Percentiles rank a stretch among this genome's conserved stretches.
phyloP scores from a whole-genome alignment of 2,888 invertebrate genomes.

The Drosophila nr. perissopoda region DNA sequence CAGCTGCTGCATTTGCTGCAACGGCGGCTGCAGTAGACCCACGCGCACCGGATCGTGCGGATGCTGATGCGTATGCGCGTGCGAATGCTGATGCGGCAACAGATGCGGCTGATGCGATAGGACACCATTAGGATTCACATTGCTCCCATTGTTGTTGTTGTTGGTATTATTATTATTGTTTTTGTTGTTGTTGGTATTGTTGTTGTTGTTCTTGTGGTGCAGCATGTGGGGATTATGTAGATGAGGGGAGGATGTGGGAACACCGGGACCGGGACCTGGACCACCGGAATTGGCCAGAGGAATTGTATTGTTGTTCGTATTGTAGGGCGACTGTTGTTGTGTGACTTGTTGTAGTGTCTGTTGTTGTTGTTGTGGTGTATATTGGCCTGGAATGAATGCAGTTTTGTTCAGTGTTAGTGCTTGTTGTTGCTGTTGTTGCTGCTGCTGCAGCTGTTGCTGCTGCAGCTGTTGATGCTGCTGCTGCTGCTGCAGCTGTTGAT shows the following conservation, averaged over 20 bases:
- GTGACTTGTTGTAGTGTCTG: conserved; percentile 62
- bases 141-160: conserved; percentile 30
- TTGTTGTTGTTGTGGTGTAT: conserved; percentile 61
- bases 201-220: conserved; percentile 46
- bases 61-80: conserved; percentile 38
- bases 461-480: conserved; percentile 9
- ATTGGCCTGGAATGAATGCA: conserved; percentile 83
- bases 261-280: conserved; percentile 36
- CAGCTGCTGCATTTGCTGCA: conserved; percentile 34
- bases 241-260: conserved; percentile 57
- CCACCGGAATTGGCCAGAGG: conserved; percentile 32
- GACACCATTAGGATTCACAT: conserved; percentile 5
- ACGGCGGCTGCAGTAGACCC: conserved; percentile 66
- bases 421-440: conserved; percentile 56
- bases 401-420: conserved; percentile 66
- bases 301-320: conserved; percentile 56
- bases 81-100: conserved; percentile 57
- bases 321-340: conserved; percentile 69
- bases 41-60: conserved; percentile 65
- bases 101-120: conserved; percentile 40
- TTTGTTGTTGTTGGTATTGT: conserved; percentile 16
- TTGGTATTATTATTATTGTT: conserved; percentile 23
- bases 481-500: conserved; percentile 20
- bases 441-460: conserved; percentile 15
- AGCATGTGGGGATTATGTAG: conserved; percentile 69